Evolutionary conservation across 1,140 invertebrate species (phyloP).

Genomic region (Bombyx mori): ASM3026992v2 NC_085107.1:16354501-16355000

Average conservation of each 20-base stretch:
- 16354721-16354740: slow-evolving; percentile 67
- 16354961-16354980: slow-evolving; percentile 72
- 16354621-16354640: no score
- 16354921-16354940: slow-evolving; percentile 89
- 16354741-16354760: slow-evolving; percentile 19
- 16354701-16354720: slow-evolving; percentile 85
- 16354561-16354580: neutral
- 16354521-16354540: slow-evolving; percentile 81
- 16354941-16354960: slow-evolving; percentile 81
- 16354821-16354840: slow-evolving; percentile 79
- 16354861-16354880: slow-evolving; percentile 42
- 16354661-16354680: neutral
- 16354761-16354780: slow-evolving; percentile 65
- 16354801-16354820: slow-evolving; percentile 84
- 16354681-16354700: slow-evolving; percentile 75
- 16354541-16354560: no score
- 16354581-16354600: neutral
- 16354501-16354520: slow-evolving; percentile 84
- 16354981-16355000: neutral
- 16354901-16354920: slow-evolving; percentile 47
- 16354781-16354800: slow-evolving; percentile 71
- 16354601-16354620: no score
- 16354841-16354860: slow-evolving; percentile 37
- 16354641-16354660: no score
- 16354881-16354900: slow-evolving; percentile 55